Conservation (phyloP, 2,888 invertebrate genomes). For the Dolichomitus sp. region DNA sequence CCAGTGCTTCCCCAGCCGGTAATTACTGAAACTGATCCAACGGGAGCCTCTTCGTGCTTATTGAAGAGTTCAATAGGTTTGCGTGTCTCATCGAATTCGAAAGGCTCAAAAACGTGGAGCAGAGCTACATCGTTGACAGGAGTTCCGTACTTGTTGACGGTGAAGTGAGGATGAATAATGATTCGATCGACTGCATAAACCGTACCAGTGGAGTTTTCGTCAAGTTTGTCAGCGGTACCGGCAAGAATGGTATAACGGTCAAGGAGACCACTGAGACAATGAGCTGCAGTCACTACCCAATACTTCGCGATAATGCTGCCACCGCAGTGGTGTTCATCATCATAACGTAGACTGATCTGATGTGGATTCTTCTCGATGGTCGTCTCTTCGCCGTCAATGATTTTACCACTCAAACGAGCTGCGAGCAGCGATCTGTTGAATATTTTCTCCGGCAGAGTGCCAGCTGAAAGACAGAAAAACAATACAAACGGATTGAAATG, state of each 20-base stretch:
- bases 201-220: slow-evolving; percentile 37
- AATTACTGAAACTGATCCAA: slow-evolving; percentile 68
- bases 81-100: slow-evolving; percentile 86
- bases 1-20: slow-evolving; percentile 76
- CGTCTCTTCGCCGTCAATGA: slow-evolving; percentile 76
- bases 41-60: slow-evolving; percentile 71
- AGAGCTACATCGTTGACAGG: slow-evolving; percentile 87
- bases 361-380: slow-evolving; percentile 87
- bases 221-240: slow-evolving; percentile 82
- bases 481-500: neutral
- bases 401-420: neutral
- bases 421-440: neutral
- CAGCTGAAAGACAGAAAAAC: slow-evolving; percentile 13
- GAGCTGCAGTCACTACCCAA: slow-evolving; percentile 88
- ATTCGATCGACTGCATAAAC: slow-evolving; percentile 51
- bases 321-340: slow-evolving; percentile 87
- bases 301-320: slow-evolving; percentile 87
- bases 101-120: slow-evolving; percentile 86
- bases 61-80: slow-evolving; percentile 86
- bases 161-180: slow-evolving; percentile 47
- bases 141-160: neutral
- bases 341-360: slow-evolving; percentile 78
- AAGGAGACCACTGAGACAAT: slow-evolving; percentile 83
- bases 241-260: slow-evolving; percentile 86
- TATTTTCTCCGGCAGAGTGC: neutral